Base-by-base conservation (phyloP, 2,888 invertebrate genomes). In the Petrophora chlorosata region DNA sequence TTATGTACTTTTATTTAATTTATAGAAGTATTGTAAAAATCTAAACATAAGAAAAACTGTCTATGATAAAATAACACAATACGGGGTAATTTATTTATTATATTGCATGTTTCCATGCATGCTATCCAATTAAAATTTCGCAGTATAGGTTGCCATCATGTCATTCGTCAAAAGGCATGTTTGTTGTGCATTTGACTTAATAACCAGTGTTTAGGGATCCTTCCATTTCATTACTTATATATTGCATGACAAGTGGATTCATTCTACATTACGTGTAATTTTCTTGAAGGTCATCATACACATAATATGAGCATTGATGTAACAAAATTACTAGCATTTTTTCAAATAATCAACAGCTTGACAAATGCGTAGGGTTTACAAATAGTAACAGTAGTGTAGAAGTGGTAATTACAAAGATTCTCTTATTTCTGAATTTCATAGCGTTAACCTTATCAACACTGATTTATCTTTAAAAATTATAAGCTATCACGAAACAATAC, bases 151-250 rank as follows among this genome's bases (percentile, higher is more conserved):
- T 22, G 8, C n/a, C n/a, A 16, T 17, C 43, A 5, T 44, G 23
- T 30, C 32, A 25, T 15, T 36, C 8, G 26, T n/a, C 12, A 36
- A 47, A 47, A 41, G 16, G 35, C 23, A 41, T 41, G 40, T 30
- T 29, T 25, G 9, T 5, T 32, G 19, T 36, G 14, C 4, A 35
- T 13, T 16, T 3, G 36, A 8, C 22, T 17, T 28, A 12, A 42
- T 28, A 39, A 14, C 17, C 22, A 5, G 15, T 42, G 13, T 12
- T 46, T 42, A 34, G 25, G 10, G 19, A 10, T 16, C 16, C 5
- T 10, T 25, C 25, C 3, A 25, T 10, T 25, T 8, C 33, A 30
- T 26, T 14, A 23, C 33, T 17, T 28, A 9, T 10, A 19, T 23
- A 22, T 23, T 17, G 17, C 9, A 1, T 16, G 5, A 3, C 3